These are phyloP conservation scores for Clarias macrocephalus DNA, from an alignment of 2,113 vertebrate species.

Conservation along the genomic window DNA sequence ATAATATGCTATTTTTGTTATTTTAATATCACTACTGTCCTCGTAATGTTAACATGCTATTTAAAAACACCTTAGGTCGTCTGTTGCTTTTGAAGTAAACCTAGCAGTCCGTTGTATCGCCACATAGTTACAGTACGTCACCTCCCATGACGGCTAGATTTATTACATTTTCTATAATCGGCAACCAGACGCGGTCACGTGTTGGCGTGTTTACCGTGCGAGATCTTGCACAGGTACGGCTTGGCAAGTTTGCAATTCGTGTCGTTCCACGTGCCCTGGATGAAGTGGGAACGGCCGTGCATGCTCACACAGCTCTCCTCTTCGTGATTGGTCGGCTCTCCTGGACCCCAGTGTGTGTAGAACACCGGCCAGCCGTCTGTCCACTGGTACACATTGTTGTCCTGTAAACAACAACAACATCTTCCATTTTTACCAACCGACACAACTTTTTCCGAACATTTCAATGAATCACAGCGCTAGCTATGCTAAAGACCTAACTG, in stretches of 20 bases:
- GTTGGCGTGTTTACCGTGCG: constrained; percentile 59
- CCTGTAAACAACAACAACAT: constrained; percentile 47
- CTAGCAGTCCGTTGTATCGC: neutral
- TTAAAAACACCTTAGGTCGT: neutral
- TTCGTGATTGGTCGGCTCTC: constrained; percentile 68
- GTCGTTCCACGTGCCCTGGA: constrained; percentile 80
- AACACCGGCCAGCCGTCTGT: constrained; percentile 75
- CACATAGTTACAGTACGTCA: no score
- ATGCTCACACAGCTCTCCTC: constrained; percentile 75
- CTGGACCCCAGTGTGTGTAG: constrained; percentile 76
- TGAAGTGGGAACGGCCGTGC: constrained; percentile 34
- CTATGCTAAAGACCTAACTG: neutral
- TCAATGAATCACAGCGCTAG: neutral
- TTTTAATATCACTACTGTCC: no score
- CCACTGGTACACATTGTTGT: constrained; percentile 65
- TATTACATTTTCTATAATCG: no score
- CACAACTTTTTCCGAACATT: neutral
- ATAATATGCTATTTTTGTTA: neutral
- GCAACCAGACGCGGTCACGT: neutral
- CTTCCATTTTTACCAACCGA: neutral
- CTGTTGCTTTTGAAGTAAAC: neutral
- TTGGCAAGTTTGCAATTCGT: constrained; percentile 67
- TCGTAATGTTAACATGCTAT: no score
- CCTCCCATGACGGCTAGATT: neutral
- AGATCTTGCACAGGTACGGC: constrained; percentile 75